A percentile compares a stretch with the other conserved stretches of the same genome.
phyloP scores from a whole-genome alignment of 2,888 invertebrate genomes.

The Melitaea athalia region DNA sequence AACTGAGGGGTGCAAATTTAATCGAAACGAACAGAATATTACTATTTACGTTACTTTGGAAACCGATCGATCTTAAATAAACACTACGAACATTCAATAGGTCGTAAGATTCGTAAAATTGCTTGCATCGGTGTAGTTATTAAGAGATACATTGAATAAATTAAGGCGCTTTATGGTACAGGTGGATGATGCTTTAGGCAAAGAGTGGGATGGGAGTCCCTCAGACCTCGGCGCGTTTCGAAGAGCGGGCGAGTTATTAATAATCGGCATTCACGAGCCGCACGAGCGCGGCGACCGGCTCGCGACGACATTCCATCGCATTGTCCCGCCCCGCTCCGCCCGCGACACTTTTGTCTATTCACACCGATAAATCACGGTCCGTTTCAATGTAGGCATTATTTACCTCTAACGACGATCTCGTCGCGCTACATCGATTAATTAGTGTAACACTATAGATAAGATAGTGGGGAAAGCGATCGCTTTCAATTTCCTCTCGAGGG shows the following conservation, averaged over 20 bases:
- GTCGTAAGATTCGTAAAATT: constrained; percentile 5
- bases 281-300: constrained; percentile 73
- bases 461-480: constrained; percentile 80
- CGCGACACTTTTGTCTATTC: constrained; percentile 81
- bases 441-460: constrained; percentile 80
- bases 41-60: constrained; percentile 58
- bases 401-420: constrained; percentile 73
- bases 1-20: constrained; percentile 56
- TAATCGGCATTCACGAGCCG: constrained; percentile 79
- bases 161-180: constrained; percentile 63
- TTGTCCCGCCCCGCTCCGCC: constrained; percentile 75
- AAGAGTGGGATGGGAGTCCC: constrained; percentile 62
- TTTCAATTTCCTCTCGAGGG: constrained; percentile 82
- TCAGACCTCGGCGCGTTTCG: constrained; percentile 45
- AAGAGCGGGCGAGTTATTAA: constrained; percentile 75
- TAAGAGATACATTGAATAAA: constrained; percentile 63
- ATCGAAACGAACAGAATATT: constrained; percentile 54
- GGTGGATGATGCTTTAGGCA: constrained; percentile 71
- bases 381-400: constrained; percentile 74
- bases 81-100: constrained; percentile 7
- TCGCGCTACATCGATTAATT: constrained; percentile 79
- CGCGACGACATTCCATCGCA: constrained; percentile 78
- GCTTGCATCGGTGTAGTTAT: constrained; percentile 12
- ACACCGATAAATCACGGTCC: constrained; percentile 78
- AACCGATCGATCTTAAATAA: constrained; percentile 57